phyloP scores from a whole-genome alignment of 2,888 invertebrate genomes.

The Pristionchus japonicus region DNA sequence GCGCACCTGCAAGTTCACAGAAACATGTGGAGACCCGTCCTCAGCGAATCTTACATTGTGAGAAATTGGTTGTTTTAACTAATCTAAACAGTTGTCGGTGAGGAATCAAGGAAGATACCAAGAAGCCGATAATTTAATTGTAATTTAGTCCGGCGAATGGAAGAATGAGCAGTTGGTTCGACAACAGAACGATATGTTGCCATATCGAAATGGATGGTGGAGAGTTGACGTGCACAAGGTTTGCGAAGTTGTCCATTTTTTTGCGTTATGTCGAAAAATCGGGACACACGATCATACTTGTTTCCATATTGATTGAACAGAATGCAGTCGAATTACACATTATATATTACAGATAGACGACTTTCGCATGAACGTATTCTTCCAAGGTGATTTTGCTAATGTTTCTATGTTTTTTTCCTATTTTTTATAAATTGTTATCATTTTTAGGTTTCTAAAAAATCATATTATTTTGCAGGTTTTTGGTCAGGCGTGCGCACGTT shows the following conservation, averaged over 20 bases:
- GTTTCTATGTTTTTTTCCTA: no score
- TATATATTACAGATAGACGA: neutral
- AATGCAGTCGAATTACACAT: no score
- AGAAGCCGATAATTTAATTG: neutral
- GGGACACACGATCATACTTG: no score
- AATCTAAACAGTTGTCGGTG: no score
- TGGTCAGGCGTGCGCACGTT: neutral
- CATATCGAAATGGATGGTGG: neutral
- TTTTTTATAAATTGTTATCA: neutral
- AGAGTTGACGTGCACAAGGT: neutral
- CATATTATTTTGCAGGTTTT: neutral
- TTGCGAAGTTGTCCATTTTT: neutral
- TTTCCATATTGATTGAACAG: no score
- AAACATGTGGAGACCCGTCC: no score
- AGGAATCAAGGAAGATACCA: no score
- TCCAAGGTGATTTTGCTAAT: neutral
- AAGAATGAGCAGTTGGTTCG: neutral
- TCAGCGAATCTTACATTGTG: neutral
- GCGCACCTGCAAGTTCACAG: no score
- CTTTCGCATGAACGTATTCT: neutral
- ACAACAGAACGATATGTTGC: neutral
- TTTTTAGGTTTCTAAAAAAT: neutral
- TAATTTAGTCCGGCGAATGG: neutral
- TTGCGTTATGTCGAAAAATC: no score
- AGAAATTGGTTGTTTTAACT: neutral